A percentile compares a stretch with the other conserved stretches of the same genome.
phyloP scores from a whole-genome alignment of 2,888 invertebrate species.

The Sepioteuthis lessoniana region DNA sequence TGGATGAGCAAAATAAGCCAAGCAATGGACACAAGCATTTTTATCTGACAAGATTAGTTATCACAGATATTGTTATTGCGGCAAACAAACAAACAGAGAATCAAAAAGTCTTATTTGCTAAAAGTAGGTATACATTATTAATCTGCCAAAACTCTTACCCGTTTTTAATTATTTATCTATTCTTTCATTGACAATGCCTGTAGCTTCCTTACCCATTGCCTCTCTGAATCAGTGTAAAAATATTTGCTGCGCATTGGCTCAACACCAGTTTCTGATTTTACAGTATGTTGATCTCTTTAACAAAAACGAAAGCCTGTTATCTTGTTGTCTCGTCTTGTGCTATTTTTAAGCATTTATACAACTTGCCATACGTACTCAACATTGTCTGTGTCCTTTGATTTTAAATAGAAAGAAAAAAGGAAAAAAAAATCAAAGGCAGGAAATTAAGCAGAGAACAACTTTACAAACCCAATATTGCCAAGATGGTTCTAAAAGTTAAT shows the following conservation, averaged over 20 bases:
- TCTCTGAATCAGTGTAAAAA: neutral
- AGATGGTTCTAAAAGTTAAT: neutral
- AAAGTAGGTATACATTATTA: neutral
- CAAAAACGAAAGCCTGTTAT: neutral
- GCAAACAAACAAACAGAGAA: neutral
- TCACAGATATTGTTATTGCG: neutral
- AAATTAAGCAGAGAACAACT: neutral
- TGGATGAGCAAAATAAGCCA: too few relatives aligned
- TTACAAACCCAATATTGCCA: neutral
- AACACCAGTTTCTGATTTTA: neutral
- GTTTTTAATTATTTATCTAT: neutral
- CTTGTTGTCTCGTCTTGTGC: neutral
- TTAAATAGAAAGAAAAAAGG: neutral
- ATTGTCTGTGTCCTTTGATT: neutral
- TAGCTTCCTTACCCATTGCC: neutral
- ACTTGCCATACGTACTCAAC: neutral
- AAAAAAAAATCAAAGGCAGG: neutral
- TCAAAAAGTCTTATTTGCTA: neutral
- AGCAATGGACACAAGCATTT: too few relatives aligned
- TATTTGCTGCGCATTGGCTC: neutral
- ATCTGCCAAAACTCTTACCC: neutral
- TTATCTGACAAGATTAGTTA: neutral
- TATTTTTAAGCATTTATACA: neutral
- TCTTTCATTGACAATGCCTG: neutral
- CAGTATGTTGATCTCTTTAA: conserved; percentile 23